A percentile compares a stretch with the other conserved stretches of the same genome.
phyloP scores from a whole-genome alignment of 2,113 vertebrate genomes.

The Macroglossus sobrinus region DNA sequence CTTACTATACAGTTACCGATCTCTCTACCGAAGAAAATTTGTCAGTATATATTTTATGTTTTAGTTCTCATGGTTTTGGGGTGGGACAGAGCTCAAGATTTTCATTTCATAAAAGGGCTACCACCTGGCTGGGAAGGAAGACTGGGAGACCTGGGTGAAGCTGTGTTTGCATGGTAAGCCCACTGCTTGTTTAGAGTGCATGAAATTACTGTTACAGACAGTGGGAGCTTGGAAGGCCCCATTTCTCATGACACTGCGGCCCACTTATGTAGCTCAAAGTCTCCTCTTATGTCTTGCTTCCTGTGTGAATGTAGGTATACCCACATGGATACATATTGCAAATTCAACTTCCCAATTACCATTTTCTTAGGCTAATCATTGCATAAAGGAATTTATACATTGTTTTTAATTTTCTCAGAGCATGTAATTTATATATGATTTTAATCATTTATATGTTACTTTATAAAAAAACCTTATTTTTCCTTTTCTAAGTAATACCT shows the following conservation, averaged over 20 bases:
- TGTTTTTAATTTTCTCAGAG: neutral
- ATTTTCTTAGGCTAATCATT: neutral
- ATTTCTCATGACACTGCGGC: neutral
- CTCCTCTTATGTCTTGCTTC: neutral
- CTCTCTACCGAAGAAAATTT: neutral
- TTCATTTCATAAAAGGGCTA: neutral
- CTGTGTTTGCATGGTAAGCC: neutral
- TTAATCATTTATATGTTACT: neutral
- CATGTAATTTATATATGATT: conserved; percentile 3
- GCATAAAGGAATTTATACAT: neutral
- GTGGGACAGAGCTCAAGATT: neutral
- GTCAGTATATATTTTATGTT: neutral
- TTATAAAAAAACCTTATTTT: neutral
- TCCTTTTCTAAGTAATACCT: neutral
- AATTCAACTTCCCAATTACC: neutral
- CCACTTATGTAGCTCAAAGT: neutral
- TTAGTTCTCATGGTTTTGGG: neutral
- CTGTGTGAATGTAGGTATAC: neutral
- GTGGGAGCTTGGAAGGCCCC: neutral
- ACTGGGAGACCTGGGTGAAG: neutral
- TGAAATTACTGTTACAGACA: neutral
- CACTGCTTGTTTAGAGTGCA: neutral
- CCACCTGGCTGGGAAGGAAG: no score
- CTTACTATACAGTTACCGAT: neutral
- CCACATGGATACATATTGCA: neutral